Evolutionary conservation across 2,797 vertebrate genomes (phyloP), one percentile per base, ranked within the genome.

Genomic region (Sebastes glaucus): DNA sequence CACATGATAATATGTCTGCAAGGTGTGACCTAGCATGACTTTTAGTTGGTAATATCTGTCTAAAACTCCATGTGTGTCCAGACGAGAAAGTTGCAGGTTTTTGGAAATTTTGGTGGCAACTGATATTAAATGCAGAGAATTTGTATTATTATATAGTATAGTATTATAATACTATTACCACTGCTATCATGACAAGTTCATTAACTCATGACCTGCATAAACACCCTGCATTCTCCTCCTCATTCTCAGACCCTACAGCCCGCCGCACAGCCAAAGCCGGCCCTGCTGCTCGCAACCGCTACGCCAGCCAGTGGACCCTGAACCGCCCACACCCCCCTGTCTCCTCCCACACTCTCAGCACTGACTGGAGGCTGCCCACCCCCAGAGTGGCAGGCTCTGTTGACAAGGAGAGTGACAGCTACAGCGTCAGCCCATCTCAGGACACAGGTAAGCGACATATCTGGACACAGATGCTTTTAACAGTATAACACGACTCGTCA

Each of bases 371-470:
- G 94, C 96, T 99, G 73, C 97, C 98, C 33, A 99, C 98, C 0
- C 98, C 98, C 11, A 92, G 97, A 78, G 98, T 97, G 0, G 92
- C 97, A 0, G 98, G 98, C 2, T 99, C 98, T 0, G 97, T 98
- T 55, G 98, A 99, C 95, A 99, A 99, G 89, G 98, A 99, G 82
- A 99, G 98, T 0, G 98, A 99, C 94, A 99, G 98, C 92, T 99
- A 99, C 96, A 99, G 98, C 1, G 98, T 99, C 93, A 99, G 98
- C 94, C 98, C 98, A 53, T 99, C 98, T 1, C 98, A 99, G 92
- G 98, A 99, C 93, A 99, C 98, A 96, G 98, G 98, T 93, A 56
- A 74, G 52, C 25, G 2, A 16, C 52, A 33, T 0, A 14, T 30
- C 5, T 22, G 62, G 72, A 64, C 0, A 7, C 4, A 25, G 27